A percentile compares a stretch with the other conserved stretches of the same genome.
Conservation (phyloP, 2,113 vertebrate genomes). For the Prionailurus bengalensis region DNA sequence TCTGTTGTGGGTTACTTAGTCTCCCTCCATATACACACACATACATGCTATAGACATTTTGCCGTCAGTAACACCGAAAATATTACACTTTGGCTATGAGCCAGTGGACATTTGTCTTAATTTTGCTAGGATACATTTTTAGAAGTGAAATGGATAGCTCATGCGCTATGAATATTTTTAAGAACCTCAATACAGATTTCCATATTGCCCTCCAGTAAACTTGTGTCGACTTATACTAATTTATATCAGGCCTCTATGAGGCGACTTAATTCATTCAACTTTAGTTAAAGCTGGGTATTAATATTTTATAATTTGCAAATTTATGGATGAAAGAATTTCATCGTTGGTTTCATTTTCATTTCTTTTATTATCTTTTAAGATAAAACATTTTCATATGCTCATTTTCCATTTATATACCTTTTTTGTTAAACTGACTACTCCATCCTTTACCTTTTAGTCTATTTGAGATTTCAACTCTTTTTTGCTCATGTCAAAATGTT, state of each 20-base stretch:
- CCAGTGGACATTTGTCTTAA: conserved; percentile 35
- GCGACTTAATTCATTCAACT: conserved; percentile 46
- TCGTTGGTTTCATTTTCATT: conserved; percentile 64
- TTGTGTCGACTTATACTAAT: conserved; percentile 60
- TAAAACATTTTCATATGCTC: conserved; percentile 28
- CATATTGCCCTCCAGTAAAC: conserved; percentile 57
- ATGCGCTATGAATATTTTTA: conserved; percentile 51
- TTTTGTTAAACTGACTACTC: background rate
- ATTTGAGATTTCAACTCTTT: conserved; percentile 22
- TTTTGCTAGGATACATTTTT: conserved; percentile 52
- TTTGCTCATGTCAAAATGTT: conserved; percentile 24
- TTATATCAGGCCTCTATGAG: background rate
- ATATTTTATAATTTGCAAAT: conserved; percentile 61
- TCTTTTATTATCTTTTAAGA: conserved; percentile 7
- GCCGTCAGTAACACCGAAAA: background rate
- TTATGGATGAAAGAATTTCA: conserved; percentile 53
- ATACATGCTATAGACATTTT: background rate
- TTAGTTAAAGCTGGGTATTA: conserved; percentile 59
- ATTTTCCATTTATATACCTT: background rate
- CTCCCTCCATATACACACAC: background rate
- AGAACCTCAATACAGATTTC: conserved; percentile 60
- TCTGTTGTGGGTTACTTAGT: background rate
- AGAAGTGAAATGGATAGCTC: conserved; percentile 37
- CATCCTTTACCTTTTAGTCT: background rate
- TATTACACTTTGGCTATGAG: conserved; percentile 30